Conservation (phyloP, 2,113 vertebrate species). For the Sylvilagus bachmani region DNA sequence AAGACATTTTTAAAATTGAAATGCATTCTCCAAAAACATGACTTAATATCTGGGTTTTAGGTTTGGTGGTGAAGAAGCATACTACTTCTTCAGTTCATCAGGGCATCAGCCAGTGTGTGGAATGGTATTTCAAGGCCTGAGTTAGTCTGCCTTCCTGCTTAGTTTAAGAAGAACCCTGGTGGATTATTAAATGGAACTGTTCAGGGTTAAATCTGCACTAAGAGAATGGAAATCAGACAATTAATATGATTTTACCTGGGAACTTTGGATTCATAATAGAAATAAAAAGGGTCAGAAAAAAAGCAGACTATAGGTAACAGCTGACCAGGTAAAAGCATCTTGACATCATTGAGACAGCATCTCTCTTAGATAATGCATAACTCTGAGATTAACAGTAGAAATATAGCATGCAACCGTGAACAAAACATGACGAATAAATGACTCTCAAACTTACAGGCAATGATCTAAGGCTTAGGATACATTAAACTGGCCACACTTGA, state of each 20-base stretch:
- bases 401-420: background rate
- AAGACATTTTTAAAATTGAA: constrained; percentile 30
- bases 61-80: background rate
- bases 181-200: background rate
- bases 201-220: background rate
- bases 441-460: background rate
- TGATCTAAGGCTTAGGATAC: background rate
- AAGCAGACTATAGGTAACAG: background rate
- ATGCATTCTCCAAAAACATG: background rate
- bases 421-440: background rate
- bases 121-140: background rate
- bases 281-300: background rate
- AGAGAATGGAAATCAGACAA: constrained; percentile 21
- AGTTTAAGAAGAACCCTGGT: background rate
- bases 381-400: background rate
- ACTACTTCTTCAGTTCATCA: constrained; percentile 35
- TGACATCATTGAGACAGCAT: background rate
- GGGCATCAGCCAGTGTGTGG: background rate
- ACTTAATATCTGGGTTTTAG: constrained; percentile 10
- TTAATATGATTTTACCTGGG: constrained; percentile 23
- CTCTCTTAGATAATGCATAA: constrained; percentile 9
- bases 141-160: background rate
- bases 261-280: background rate
- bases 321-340: background rate
- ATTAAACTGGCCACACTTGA: background rate